These are phyloP conservation scores for Zapus hudsonius DNA, from an alignment of 2,113 vertebrate genomes.

Conservation along the genomic window DNA sequence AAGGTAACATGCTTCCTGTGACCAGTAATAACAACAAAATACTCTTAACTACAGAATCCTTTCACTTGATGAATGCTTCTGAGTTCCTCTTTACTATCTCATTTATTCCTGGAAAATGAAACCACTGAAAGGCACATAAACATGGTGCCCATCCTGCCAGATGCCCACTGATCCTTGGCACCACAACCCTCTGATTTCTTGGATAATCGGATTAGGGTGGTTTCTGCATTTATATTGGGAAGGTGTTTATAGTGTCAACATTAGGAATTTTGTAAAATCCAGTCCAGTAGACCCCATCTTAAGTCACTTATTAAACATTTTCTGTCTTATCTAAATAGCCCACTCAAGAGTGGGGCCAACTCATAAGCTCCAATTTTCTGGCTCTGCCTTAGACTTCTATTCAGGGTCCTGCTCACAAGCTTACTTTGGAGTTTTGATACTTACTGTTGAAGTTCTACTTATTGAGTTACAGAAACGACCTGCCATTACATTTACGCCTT, in stretches of 20 bases:
- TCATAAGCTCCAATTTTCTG: background rate
- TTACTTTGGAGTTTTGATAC: background rate
- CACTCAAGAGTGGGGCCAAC: background rate
- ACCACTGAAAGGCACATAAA: background rate
- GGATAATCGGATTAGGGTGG: background rate
- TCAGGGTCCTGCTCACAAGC: background rate
- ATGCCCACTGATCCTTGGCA: background rate
- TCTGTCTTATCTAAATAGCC: background rate
- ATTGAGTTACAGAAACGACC: background rate
- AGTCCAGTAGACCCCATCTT: background rate
- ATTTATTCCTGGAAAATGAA: background rate
- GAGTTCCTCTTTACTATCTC: background rate
- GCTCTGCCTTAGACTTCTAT: background rate
- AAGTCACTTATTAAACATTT: background rate
- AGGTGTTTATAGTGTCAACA: background rate
- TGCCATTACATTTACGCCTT: background rate
- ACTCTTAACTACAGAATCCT: too few relatives aligned
- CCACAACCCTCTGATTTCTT: background rate
- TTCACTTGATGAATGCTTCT: background rate
- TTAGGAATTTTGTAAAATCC: background rate
- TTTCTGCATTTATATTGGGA: background rate
- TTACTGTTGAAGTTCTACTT: background rate
- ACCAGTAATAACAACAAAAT: too few relatives aligned
- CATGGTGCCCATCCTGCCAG: background rate
- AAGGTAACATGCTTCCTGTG: background rate